Evolutionary conservation across 2,113 vertebrate species (phyloP).

Genomic region (Tylochromis polylepis): DNA sequence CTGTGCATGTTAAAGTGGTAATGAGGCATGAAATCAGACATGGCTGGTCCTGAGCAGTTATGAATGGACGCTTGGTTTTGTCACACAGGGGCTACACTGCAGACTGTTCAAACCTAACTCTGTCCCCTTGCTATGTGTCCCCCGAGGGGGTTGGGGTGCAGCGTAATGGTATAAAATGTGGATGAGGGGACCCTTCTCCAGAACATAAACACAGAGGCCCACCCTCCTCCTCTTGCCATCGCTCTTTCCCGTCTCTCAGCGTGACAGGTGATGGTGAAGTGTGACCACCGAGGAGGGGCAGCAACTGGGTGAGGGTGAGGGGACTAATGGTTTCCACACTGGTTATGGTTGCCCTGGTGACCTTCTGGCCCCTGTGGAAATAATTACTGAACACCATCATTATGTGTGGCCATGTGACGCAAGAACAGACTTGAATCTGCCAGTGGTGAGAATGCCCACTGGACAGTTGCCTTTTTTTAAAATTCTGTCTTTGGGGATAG

Average conservation of each 20-base stretch:
- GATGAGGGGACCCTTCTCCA: neutral
- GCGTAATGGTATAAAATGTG: neutral
- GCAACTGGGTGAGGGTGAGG: neutral
- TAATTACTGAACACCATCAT: neutral
- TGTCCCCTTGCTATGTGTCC: neutral
- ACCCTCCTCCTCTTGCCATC: neutral
- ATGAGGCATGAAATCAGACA: conserved; percentile 36
- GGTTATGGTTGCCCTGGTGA: neutral
- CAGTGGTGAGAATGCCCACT: neutral
- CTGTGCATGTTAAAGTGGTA: neutral
- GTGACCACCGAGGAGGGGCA: neutral
- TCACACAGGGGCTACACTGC: conserved; percentile 1
- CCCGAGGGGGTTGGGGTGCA: neutral
- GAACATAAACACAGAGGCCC: neutral
- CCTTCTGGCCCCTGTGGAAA: neutral
- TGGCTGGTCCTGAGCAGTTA: conserved; percentile 1
- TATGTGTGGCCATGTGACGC: neutral
- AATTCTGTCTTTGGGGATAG: conserved; percentile 29
- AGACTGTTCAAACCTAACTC: neutral
- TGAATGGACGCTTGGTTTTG: conserved; percentile 17
- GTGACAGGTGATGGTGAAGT: conserved; percentile 7
- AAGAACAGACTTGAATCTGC: neutral
- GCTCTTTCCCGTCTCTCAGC: neutral
- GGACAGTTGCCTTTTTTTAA: conserved; percentile 12
- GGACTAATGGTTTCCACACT: neutral